Base-by-base conservation (phyloP, 2,888 invertebrate genomes). In the Eucera pruinosa region DNA sequence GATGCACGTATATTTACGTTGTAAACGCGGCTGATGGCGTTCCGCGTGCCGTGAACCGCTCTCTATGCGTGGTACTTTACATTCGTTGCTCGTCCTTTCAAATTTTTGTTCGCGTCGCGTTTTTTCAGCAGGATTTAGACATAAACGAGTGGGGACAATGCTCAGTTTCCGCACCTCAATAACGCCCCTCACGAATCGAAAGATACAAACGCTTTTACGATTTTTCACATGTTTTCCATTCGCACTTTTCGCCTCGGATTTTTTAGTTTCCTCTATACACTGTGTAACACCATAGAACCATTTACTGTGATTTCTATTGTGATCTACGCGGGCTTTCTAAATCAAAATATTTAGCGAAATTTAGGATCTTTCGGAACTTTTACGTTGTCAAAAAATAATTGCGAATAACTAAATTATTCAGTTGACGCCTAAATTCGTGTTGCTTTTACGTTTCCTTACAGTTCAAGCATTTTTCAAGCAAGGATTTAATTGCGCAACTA, bases 131-230 rank as follows among this genome's bases (percentile, higher is more conserved):
- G 65, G 74, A 74, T 80, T 78, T 78, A 80, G 78, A 71, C 67
- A 67, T 62, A 67, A 75, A 78, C 80, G 80, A 66, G 80, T 72
- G 55, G 68, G 71, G 57, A 70, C 82, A 73, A 74, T 72, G 50
- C 60, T 66, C 68, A 54, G 62, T 78, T 80, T 74, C 69, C 80
- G 45, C 65, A 48, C 73, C 62, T 69, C 61, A 57, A 74, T 66
- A 27, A 61, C 27, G 52, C 55, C 47, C 52, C 41, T 30, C 52
- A 47, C 25, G 36, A 78, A 67, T 74, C 61, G 58, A 41, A 68
- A 71, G 55, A 48, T 45, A 71, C 62, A 27, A 62, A 64, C 33
- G 61, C 33, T 74, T 76, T 50, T 41, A 64, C 33, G 61, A 25
- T 74, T 76, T 50, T 41, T 23, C 18, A 4, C 15, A 18, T 30